Conservation (phyloP, 2,113 vertebrate genomes). For the Sialia sialis region DNA sequence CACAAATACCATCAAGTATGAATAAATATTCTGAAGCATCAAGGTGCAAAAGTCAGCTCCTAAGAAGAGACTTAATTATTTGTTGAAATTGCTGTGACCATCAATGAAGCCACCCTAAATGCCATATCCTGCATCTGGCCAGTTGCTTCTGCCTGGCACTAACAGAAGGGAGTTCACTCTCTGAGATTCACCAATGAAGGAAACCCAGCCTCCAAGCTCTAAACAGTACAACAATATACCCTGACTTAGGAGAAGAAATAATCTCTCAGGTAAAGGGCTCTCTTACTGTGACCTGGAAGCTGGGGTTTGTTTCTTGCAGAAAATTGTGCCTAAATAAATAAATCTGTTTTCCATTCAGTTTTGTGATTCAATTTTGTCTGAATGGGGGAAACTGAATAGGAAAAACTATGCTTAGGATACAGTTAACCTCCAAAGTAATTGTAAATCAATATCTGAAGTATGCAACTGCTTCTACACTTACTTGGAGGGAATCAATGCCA, state of each 20-base stretch:
- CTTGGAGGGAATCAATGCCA: not conserved
- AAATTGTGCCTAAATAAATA: not conserved
- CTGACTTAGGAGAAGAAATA: too few species aligned
- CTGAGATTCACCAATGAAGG: not conserved
- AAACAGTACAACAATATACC: too few species aligned
- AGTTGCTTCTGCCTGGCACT: not conserved
- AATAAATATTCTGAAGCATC: not conserved
- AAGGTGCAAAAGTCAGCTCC: not conserved
- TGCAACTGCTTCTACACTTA: not conserved
- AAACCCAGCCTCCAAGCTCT: not conserved
- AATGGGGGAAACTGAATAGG: not conserved
- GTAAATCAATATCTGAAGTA: not conserved
- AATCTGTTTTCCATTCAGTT: not conserved
- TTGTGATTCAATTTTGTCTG: not conserved
- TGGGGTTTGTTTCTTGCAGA: not conserved
- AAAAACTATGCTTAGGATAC: not conserved
- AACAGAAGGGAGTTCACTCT: not conserved
- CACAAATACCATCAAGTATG: not conserved
- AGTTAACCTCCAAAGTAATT: not conserved
- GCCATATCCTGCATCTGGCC: not conserved
- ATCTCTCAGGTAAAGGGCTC: not conserved
- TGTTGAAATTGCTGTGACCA: not conserved
- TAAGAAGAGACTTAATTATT: not conserved
- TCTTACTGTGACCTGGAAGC: not conserved
- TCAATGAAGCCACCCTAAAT: not conserved